A percentile compares a stretch with the other conserved stretches of the same genome.
These are phyloP conservation scores for Eristalis pertinax DNA, from an alignment of 2,888 invertebrate species.

Conservation along the genomic window DNA sequence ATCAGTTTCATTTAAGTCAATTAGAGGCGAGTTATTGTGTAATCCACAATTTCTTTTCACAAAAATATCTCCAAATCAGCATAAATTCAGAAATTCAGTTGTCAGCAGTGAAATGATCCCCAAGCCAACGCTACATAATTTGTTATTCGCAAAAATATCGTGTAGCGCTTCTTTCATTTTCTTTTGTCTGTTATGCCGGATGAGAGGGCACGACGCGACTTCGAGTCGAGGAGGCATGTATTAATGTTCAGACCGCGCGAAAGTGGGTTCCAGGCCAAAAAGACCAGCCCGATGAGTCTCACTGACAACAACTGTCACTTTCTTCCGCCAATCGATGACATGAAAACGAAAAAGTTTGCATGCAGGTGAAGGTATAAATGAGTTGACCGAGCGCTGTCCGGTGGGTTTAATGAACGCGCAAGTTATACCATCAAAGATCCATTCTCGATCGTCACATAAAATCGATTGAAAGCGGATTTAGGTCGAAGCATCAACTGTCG, in stretches of 20 bases:
- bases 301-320: conserved; percentile 59
- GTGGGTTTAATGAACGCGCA: too few relatives aligned
- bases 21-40: conserved; percentile 32
- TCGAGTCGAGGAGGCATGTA: not conserved
- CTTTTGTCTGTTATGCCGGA: not conserved
- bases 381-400: too few relatives aligned
- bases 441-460: not conserved
- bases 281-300: conserved; percentile 6
- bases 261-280: conserved; percentile 35
- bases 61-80: conserved; percentile 20
- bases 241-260: conserved; percentile 18
- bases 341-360: not conserved
- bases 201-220: not conserved
- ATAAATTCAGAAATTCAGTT: not conserved
- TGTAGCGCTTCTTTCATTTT: not conserved
- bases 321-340: conserved; percentile 57
- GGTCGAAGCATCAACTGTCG: not conserved
- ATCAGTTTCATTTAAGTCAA: conserved; percentile 7
- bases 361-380: not conserved
- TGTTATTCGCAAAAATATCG: not conserved
- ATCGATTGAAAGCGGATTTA: not conserved
- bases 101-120: not conserved
- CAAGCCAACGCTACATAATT: not conserved
- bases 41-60: conserved; percentile 32
- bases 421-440: not conserved